Percentiles rank a stretch among this genome's conserved stretches.
Conservation (phyloP, 2,797 vertebrate genomes). For the Pangasius larnaudii region DNA sequence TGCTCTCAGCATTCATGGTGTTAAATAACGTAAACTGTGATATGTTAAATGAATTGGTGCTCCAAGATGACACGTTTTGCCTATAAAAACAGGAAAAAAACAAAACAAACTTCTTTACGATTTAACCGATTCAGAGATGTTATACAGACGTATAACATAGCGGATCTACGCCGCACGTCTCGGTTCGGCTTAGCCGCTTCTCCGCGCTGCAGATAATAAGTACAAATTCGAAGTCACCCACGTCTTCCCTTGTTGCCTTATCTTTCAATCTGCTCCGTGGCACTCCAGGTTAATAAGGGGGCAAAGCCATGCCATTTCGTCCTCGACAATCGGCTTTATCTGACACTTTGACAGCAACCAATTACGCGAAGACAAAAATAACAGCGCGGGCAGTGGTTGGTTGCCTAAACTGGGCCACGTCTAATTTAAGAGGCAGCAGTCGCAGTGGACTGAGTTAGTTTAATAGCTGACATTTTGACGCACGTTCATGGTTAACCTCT, state of each 20-base stretch:
- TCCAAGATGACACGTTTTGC: neutral
- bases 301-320: constrained; percentile 73
- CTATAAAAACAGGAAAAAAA: no score
- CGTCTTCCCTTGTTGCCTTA: constrained; percentile 57
- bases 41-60: neutral
- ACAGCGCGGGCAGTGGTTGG: constrained; percentile 62
- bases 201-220: constrained; percentile 65
- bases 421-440: constrained; percentile 64
- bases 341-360: constrained; percentile 81
- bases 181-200: constrained; percentile 43
- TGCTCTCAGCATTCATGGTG: neutral
- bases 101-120: neutral
- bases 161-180: constrained; percentile 1
- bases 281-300: constrained; percentile 76
- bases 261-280: constrained; percentile 74
- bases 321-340: constrained; percentile 77
- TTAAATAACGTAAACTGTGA: neutral
- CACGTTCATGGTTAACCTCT: constrained; percentile 19
- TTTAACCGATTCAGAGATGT: neutral
- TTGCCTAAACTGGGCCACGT: constrained; percentile 60
- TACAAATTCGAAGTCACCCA: constrained; percentile 48
- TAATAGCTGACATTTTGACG: constrained; percentile 25
- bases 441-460: constrained; percentile 33
- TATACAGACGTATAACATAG: neutral
- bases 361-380: constrained; percentile 71